phyloP scores from a whole-genome alignment of 2,113 vertebrate genomes.

The Paracyprichromis sp. region DNA sequence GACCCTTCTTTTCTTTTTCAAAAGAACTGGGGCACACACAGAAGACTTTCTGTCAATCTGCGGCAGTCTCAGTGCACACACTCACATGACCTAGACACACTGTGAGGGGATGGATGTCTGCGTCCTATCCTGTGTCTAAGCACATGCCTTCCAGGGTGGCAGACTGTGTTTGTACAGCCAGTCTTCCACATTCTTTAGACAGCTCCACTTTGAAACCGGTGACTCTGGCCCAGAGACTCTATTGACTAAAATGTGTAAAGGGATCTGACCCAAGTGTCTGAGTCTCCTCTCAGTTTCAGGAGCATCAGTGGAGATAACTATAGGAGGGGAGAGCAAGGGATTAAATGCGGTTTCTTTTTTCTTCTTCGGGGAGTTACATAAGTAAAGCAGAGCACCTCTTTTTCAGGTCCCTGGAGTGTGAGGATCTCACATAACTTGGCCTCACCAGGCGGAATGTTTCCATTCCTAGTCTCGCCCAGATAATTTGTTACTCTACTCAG shows the following conservation, averaged over 20 bases:
- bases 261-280: conserved; percentile 50
- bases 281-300: conserved; percentile 33
- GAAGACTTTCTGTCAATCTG: not conserved
- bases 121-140: conserved; percentile 9
- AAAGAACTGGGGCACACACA: not conserved
- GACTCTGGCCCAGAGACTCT: conserved; percentile 28
- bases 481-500: conserved; percentile 45
- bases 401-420: conserved; percentile 33
- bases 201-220: conserved; percentile 30
- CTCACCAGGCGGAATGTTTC: conserved; percentile 48
- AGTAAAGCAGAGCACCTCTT: conserved; percentile 52
- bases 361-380: conserved; percentile 45
- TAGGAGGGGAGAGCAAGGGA: not conserved
- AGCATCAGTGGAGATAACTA: conserved; percentile 39
- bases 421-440: conserved; percentile 56
- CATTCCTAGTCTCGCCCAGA: conserved; percentile 50
- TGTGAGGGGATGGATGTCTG: conserved; percentile 8
- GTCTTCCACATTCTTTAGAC: conserved; percentile 54
- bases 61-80: not conserved
- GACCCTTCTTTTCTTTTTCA: not conserved
- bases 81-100: not conserved
- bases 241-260: conserved; percentile 37
- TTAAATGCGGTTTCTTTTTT: conserved; percentile 13
- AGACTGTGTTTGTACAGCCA: conserved; percentile 55
- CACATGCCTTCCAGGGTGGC: conserved; percentile 28